Base-by-base conservation (phyloP, 1,140 invertebrate genomes). In the Anagrus nilaparvatae region DNA sequence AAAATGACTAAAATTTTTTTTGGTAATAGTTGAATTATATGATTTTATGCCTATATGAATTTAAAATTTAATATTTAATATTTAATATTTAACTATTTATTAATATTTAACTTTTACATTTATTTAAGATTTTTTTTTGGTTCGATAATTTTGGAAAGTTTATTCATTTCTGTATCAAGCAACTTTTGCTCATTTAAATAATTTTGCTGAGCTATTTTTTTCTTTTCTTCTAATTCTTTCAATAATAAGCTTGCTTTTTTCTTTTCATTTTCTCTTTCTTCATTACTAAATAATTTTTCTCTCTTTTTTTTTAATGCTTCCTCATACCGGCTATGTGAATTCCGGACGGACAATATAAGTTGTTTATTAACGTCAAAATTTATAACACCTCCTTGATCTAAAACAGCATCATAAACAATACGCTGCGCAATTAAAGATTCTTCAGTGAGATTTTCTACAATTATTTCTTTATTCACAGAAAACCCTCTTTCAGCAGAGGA, bases 391-490 rank as follows among this genome's bases (percentile, higher is more conserved):
- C 39, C 46, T 12, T 20, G 23, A 3, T 23, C 17, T 13, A 17
- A 14, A 9, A 51, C 39, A 30, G 46, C 23, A 35, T 51, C 49
- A 28, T 46, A 46, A 19, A 46, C 37, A 27, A 38, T 33, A n/a
- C 44, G 20, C 10, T 52, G 50, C 20, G 50, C 45, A 19, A 52
- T 40, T 14, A 52, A 30, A 6, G 47, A 47, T 29, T 40, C 25
- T 12, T 47, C 20, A 19, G 38, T 17, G 12, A 25, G 37, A 36
- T 52, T 49, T 44, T 52, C 47, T 1, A 49, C 20, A 10, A 52
- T 10, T 20, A 37, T 41, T 12, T 51, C 44, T 34, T 46, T 49
- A 39, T 51, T 51, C 10, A 45, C 33, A 16, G 49, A 51, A 34
- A 51, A 51, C 25, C 50, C 44, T 40, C 44, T 44, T 18, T 49